phyloP scores from a whole-genome alignment of 2,113 vertebrate species.

The Myotis davidii region DNA sequence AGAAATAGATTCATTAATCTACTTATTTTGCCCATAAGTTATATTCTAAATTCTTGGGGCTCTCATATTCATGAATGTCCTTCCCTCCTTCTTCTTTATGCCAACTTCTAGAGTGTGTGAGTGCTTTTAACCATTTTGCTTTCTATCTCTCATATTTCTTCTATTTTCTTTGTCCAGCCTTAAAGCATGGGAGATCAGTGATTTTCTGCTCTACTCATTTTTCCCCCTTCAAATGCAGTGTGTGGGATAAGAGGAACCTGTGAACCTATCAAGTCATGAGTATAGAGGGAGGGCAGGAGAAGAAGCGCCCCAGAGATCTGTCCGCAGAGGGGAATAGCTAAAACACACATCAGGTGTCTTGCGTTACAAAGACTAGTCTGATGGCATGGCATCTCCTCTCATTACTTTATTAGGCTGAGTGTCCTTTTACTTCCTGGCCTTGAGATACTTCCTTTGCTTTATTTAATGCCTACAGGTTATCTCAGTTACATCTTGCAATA shows the following conservation, averaged over 20 bases:
- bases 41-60: background rate
- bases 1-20: background rate
- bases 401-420: background rate
- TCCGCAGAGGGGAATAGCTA: background rate
- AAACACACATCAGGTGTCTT: background rate
- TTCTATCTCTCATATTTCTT: background rate
- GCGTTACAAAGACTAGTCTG: background rate
- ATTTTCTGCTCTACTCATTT: background rate
- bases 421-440: background rate
- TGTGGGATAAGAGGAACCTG: background rate
- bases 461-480: background rate
- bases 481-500: background rate
- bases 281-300: background rate
- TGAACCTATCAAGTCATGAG: rapidly evolving
- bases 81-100: background rate
- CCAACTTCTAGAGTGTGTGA: background rate
- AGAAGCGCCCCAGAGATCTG: background rate
- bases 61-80: background rate
- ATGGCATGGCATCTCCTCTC: background rate
- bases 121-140: background rate
- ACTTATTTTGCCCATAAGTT: background rate
- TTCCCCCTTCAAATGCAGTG: background rate
- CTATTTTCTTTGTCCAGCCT: background rate
- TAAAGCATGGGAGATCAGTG: background rate
- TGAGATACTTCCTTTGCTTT: background rate